Conservation (phyloP, 1,140 invertebrate genomes). For the Physella acuta region DNA sequence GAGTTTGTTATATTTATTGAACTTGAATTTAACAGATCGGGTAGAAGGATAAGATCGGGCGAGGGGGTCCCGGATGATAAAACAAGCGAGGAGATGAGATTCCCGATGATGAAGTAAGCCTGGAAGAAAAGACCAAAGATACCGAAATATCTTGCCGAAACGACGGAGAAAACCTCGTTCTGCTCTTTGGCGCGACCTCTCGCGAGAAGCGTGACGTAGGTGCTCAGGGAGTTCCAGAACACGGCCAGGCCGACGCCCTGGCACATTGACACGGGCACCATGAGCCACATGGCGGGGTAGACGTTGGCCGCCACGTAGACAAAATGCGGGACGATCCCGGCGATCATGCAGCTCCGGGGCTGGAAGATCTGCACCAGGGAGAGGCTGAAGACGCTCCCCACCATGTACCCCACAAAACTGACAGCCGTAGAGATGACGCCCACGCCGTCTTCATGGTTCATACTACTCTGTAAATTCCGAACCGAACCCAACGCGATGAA, state of each 20-base stretch:
- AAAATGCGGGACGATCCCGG: slow-evolving; percentile 35
- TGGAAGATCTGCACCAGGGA: slow-evolving; percentile 43
- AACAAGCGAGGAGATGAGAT: slow-evolving; percentile 45
- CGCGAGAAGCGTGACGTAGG: slow-evolving; percentile 47
- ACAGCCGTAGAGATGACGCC: slow-evolving; percentile 42
- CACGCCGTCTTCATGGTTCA: slow-evolving; percentile 43
- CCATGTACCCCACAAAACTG: slow-evolving; percentile 33
- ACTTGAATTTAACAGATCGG: neutral
- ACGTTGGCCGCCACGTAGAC: slow-evolving; percentile 44
- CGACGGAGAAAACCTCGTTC: slow-evolving; percentile 34
- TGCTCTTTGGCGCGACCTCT: slow-evolving; percentile 36
- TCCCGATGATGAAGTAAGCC: slow-evolving; percentile 40
- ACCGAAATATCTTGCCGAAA: slow-evolving; percentile 46
- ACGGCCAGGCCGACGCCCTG: slow-evolving; percentile 41
- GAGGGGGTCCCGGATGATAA: slow-evolving; percentile 27
- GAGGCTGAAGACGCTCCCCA: slow-evolving; percentile 44
- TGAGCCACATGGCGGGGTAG: slow-evolving; percentile 42
- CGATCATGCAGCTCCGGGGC: slow-evolving; percentile 35
- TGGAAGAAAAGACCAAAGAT: slow-evolving; percentile 48
- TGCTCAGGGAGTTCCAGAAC: slow-evolving; percentile 48
- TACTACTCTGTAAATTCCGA: slow-evolving; percentile 51
- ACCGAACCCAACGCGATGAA: slow-evolving; percentile 43
- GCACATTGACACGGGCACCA: slow-evolving; percentile 38
- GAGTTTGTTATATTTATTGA: neutral
- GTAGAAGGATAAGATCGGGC: neutral